These are phyloP conservation scores for Poicephalus gulielmi DNA, from an alignment of 2,113 vertebrate genomes.

Conservation along the genomic window DNA sequence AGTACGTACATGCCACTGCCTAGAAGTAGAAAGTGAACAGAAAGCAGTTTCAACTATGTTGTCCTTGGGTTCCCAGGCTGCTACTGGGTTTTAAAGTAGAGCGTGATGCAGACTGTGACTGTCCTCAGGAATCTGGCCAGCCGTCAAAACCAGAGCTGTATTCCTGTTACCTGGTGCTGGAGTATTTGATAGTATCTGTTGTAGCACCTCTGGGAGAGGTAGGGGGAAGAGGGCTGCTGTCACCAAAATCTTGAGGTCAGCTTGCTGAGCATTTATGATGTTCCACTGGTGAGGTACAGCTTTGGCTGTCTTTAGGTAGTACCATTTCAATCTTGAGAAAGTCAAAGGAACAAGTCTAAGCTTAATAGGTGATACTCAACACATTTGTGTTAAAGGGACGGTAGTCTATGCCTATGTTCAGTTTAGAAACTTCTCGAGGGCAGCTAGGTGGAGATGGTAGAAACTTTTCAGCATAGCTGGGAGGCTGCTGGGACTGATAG, in stretches of 20 bases:
- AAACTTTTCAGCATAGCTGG: not conserved
- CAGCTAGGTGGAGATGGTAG: not conserved
- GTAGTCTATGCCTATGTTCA: fast-evolving
- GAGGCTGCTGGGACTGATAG: not conserved
- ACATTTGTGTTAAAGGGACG: not conserved
- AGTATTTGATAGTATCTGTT: not conserved
- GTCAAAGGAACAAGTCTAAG: not conserved
- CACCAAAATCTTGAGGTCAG: not conserved
- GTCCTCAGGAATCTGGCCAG: not conserved
- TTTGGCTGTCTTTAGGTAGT: not conserved
- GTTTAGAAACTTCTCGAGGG: not conserved
- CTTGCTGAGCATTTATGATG: fast-evolving
- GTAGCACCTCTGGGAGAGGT: not conserved
- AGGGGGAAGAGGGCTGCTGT: not conserved
- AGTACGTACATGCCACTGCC: not conserved
- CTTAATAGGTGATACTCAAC: not conserved
- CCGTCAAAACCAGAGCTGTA: not conserved
- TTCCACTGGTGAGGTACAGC: not conserved
- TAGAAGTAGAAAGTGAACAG: not conserved
- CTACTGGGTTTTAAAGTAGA: not conserved
- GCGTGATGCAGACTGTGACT: fast-evolving
- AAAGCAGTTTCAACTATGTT: not conserved
- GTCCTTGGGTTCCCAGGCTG: not conserved
- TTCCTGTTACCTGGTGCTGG: not conserved
- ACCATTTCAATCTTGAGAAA: not conserved